These are phyloP conservation scores for Nephrotoma flavescens DNA, from an alignment of 2,888 invertebrate genomes.

Conservation along the genomic window DNA sequence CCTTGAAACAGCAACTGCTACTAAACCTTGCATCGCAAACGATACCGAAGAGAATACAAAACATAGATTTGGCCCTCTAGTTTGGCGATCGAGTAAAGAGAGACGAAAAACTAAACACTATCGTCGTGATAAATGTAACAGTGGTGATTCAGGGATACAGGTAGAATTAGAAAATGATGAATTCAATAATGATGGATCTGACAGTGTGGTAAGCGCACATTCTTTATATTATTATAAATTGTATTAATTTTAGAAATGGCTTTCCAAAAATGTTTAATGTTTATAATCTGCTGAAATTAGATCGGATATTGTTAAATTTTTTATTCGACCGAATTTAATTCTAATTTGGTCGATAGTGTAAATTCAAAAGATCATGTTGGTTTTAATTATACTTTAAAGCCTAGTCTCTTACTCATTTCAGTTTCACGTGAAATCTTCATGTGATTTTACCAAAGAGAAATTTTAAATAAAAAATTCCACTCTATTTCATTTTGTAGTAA, in stretches of 20 bases:
- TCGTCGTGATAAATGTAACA: constrained; percentile 54
- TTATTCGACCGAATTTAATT: too few relatives aligned
- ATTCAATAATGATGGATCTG: constrained; percentile 15
- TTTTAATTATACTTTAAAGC: too few relatives aligned
- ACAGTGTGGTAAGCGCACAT: constrained; percentile 11
- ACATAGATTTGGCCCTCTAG: constrained; percentile 46
- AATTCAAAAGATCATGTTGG: too few relatives aligned
- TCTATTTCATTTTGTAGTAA: too few relatives aligned
- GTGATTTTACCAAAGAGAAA: too few relatives aligned
- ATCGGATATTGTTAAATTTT: too few relatives aligned
- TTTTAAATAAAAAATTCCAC: too few relatives aligned
- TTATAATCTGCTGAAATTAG: too few relatives aligned
- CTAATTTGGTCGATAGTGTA: too few relatives aligned
- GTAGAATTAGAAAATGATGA: constrained; percentile 40
- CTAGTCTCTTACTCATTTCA: too few relatives aligned
- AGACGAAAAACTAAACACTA: constrained; percentile 52
- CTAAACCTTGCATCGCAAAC: constrained; percentile 9
- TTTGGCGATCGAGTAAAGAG: constrained; percentile 57
- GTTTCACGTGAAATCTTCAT: too few relatives aligned
- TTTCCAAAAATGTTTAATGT: not conserved
- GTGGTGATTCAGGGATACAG: constrained; percentile 60
- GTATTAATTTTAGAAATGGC: not conserved
- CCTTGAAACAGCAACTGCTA: constrained; percentile 11
- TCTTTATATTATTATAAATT: not conserved
- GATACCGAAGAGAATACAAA: constrained; percentile 9